Base-by-base conservation (phyloP, 2,113 vertebrate species). In the Gobius niger region DNA sequence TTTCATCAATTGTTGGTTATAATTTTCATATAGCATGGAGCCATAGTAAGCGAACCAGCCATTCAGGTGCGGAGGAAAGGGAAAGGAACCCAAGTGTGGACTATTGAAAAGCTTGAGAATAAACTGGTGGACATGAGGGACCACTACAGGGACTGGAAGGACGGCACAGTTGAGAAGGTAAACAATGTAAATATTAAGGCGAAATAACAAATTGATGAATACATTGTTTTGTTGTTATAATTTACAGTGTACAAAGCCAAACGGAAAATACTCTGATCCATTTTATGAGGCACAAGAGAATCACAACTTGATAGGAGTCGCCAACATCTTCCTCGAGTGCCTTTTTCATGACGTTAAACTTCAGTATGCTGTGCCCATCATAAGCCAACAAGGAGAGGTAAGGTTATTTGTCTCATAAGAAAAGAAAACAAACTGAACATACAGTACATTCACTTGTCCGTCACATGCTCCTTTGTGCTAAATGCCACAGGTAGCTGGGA, bases 311-410 rank as follows among this genome's bases (percentile, higher is more conserved):
- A 98, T 99, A 0, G 98, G 98, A 0, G 98, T 99, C 0, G 97
- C 98, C 41, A 99, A 99, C 0, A 95, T 99, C 56, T 99, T 98
- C 75, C 81, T 99, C 81, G 98, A 99, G 90, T 97, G 96, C 88
- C 95, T 99, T 57, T 99, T 97, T 88, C 94, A 94, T 0, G 96
- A 99, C 0, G 93, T 98, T 62, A 98, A 93, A 72, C 95, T 99
- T 78, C 96, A 98, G 76, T 98, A 99, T 2, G 98, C 96, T 5
- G 94, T 99, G 34, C 98, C 97, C 53, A 98, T 99, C 88, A 98
- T 99, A 93, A 99, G 98, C 91, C 98, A 99, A 81, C 98, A 99
- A 89, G 98, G 98, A 78, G 97, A 99, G 95, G 98, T 99, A 89
- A 92, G 51, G n/a, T 52, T n/a, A 52, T 16, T 18, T 5, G 7